Percentiles rank a stretch among this genome's conserved stretches.
phyloP scores from a whole-genome alignment of 2,888 invertebrate genomes.

The Agrotis exclamationis region DNA sequence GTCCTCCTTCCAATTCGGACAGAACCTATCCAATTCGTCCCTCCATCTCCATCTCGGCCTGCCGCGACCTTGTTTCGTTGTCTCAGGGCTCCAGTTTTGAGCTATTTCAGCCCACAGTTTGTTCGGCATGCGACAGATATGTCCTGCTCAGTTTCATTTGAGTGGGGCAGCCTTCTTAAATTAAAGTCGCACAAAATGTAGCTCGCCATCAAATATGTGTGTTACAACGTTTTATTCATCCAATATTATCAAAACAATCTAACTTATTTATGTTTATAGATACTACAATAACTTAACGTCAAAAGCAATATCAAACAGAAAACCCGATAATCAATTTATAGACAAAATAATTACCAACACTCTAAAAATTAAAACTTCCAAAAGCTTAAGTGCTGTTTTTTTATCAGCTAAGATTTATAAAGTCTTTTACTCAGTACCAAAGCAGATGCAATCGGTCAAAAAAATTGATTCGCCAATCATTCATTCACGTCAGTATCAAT shows the following conservation, averaged over 20 bases:
- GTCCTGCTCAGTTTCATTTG: too few relatives aligned
- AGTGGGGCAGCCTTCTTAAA: too few relatives aligned
- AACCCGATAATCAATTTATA: slow-evolving; percentile 9
- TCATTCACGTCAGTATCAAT: slow-evolving; percentile 44
- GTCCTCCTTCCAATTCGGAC: too few relatives aligned
- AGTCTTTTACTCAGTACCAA: slow-evolving; percentile 4
- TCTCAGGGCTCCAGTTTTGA: too few relatives aligned
- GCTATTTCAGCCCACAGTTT: too few relatives aligned
- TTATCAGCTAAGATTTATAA: slow-evolving; percentile 16
- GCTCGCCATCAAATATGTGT: not conserved
- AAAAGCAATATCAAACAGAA: slow-evolving; percentile 13
- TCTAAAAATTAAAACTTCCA: slow-evolving; percentile 16
- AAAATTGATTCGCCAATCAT: slow-evolving; percentile 29
- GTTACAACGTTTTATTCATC: not conserved
- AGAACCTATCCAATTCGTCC: too few relatives aligned
- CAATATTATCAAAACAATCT: too few relatives aligned
- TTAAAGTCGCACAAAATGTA: too few relatives aligned
- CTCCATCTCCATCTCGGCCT: too few relatives aligned
- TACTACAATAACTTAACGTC: not conserved
- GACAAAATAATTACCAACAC: slow-evolving; percentile 7
- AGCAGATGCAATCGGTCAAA: slow-evolving; percentile 27
- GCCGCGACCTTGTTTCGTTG: too few relatives aligned
- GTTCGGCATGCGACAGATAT: too few relatives aligned
- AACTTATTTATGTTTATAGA: not conserved
- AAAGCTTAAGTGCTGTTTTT: slow-evolving; percentile 3